Conservation (phyloP, 2,888 invertebrate genomes). For the Micoletzkya japonica region DNA sequence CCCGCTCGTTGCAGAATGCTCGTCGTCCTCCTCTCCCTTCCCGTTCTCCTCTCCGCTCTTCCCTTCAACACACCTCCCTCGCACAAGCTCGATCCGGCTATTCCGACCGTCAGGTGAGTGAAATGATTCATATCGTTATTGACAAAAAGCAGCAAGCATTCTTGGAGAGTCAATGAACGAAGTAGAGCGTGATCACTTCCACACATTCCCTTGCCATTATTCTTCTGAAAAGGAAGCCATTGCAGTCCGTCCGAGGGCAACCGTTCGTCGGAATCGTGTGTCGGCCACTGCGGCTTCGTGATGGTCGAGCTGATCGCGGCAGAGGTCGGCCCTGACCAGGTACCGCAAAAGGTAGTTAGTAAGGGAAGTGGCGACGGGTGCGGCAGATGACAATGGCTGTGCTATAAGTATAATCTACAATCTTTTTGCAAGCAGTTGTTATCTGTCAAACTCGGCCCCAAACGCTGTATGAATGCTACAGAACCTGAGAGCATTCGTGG, state of each 20-base stretch:
- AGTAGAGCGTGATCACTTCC: too few species aligned
- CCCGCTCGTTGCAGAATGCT: too few species aligned
- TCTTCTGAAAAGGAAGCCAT: background rate
- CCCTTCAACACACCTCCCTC: constrained; percentile 32
- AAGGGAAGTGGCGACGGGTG: background rate
- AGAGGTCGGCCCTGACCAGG: constrained; percentile 50
- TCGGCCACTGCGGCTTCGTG: constrained; percentile 58
- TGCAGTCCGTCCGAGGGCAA: constrained; percentile 1
- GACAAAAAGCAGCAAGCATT: background rate
- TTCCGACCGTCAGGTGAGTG: constrained; percentile 51
- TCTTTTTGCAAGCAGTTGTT: too few species aligned
- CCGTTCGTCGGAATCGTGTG: constrained; percentile 51
- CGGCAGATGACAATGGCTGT: background rate
- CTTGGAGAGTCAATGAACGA: too few species aligned
- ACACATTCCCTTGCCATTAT: too few species aligned
- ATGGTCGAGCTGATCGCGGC: constrained; percentile 54
- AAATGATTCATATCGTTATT: background rate
- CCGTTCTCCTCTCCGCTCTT: background rate
- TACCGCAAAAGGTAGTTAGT: constrained; percentile 33
- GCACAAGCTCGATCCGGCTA: constrained; percentile 49
- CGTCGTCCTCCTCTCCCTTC: background rate
- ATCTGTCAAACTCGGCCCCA: too few species aligned
- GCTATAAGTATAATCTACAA: too few species aligned
- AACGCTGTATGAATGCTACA: too few species aligned
- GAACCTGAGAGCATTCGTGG: too few species aligned